phyloP scores from a whole-genome alignment of 2,113 vertebrate species.

The Rhea pennata region DNA sequence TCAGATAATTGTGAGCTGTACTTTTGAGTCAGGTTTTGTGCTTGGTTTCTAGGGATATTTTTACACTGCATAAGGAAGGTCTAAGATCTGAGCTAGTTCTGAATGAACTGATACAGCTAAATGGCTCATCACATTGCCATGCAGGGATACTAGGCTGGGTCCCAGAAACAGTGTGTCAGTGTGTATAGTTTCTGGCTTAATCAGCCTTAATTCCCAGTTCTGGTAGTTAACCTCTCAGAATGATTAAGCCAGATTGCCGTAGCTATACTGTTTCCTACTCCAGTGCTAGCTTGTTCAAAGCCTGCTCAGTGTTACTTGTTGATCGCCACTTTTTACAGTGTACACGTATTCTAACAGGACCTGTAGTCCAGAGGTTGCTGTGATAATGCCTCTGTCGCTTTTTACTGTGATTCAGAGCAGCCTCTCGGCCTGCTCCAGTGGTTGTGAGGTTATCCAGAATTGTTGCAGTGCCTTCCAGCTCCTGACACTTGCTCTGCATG shows the following conservation, averaged over 20 bases:
- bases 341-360: neutral
- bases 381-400: neutral
- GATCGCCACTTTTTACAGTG: neutral
- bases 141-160: neutral
- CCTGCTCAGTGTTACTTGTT: neutral
- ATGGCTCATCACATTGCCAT: neutral
- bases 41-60: neutral
- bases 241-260: neutral
- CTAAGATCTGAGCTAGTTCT: neutral
- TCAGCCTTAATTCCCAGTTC: neutral
- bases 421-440: neutral
- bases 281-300: neutral
- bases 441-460: neutral
- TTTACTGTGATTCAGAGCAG: neutral
- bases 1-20: neutral
- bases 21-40: neutral
- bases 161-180: neutral
- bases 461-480: neutral
- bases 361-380: neutral
- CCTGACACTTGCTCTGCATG: neutral
- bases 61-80: neutral
- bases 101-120: neutral
- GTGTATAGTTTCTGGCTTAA: neutral
- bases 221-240: neutral
- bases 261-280: accelerated